Evolutionary conservation across 2,113 vertebrate genomes (phyloP), one percentile per base, ranked within the genome.

Genomic region (Paramisgurnus dabryanus): DNA sequence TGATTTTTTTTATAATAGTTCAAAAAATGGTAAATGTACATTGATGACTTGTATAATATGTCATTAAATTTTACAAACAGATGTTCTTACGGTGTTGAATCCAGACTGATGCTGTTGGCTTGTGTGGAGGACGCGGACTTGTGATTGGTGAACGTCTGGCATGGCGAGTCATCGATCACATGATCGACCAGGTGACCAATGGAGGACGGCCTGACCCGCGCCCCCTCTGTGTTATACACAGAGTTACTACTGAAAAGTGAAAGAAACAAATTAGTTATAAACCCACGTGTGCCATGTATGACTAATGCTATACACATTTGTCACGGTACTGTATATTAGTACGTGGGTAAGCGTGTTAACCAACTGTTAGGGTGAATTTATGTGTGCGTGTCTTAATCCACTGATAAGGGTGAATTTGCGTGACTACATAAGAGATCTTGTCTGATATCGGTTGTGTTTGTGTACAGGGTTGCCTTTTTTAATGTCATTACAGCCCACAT

Each of bases 41-140:
- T 34, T 34, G 27, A 34, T 34, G 27, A 34, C 27, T 27, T 27
- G 27, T 34, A 34, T 34, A 34, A 34, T 34, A 34, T 34, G 12
- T 13, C 53, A 55, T 8, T 13, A 5, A 10, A 27, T 22, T 13
- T 7, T n/a, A n/a, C n/a, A n/a, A n/a, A n/a, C 47, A 22, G 34
- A 3, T 53, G 18, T 9, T 93, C 97, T 97, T 92, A 99, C 98
- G 94, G 95, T 55, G 97, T 96, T 10, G 97, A 95, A 91, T 99
- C 98, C 90, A 98, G 90, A 84, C 97, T 94, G 88, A 98, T 98
- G 93, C 97, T 98, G 85, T 98, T 99, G 75, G 98, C 98, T 89
- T 99, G 97, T 0, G 97, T 99, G 82, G 98, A 98, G 57, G 96
- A 98, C 0, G 97, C 96, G 12, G 96, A 99, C 87, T 95, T 95